Evolutionary conservation across 2,888 invertebrate species (phyloP), one percentile per base, ranked within the genome.

Genomic region (Dynastes tityus): DNA sequence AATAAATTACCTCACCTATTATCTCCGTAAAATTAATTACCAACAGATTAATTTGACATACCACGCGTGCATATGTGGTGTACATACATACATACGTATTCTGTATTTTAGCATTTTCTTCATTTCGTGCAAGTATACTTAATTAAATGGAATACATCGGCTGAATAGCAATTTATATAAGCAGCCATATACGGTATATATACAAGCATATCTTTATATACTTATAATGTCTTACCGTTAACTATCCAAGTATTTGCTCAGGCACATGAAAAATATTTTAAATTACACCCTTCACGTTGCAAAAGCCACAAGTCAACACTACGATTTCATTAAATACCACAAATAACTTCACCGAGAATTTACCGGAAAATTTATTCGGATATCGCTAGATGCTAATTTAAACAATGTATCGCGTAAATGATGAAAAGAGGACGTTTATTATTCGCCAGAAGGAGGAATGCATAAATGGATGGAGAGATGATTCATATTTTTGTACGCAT

Each of bases 271-370:
- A 55, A 55, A 55, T 55, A 55, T 27, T 55, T 16, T 55, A 55
- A 55, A 55, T 55, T 55, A 55, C 8, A 55, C 22, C 22, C 55
- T 55, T 55, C 55, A 55, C 55, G 16, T 13, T 8, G 22, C 27
- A 6, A 55, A 22, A 8, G 55, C 55, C 55, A 27, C 55, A 22
- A 55, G 55, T 55, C 55, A 55, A 55, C 55, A 27, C 55, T 55
- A n/a, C 2, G n/a, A 55, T 55, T 55, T 55, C 22, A 55, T 22
- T 55, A 55, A 55, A 55, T 55, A 22, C 22, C 9, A 22, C 55
- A 22, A 8, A 55, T 55, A 55, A 22, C 22, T 22, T 22, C 55
- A n/a, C 53, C 4, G 16, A 4, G 53, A 16, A 53, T 11, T 53
- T 53, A 9, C 45, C 8, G 22, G 55, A 6, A 55, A 55, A 55